phyloP scores from a whole-genome alignment of 2,113 vertebrate species.

The Silurus glanis region DNA sequence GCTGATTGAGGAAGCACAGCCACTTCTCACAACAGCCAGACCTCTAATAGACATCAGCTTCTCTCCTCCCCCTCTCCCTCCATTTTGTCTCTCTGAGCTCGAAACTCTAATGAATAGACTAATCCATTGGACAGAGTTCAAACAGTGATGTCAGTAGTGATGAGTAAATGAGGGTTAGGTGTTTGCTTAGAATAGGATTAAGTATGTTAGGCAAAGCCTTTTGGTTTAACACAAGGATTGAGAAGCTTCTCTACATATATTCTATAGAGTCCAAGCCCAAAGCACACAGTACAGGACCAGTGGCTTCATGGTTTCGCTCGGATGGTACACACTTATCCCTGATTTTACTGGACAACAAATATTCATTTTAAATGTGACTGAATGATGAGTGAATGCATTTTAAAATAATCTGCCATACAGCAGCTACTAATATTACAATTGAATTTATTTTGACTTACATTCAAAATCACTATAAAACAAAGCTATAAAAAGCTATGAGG shows the following conservation, averaged over 20 bases:
- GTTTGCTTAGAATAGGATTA: constrained; percentile 4
- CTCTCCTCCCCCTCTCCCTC: neutral
- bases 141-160: constrained; percentile 7
- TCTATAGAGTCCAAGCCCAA: neutral
- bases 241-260: neutral
- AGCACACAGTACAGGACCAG: neutral
- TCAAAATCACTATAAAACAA: too few species aligned
- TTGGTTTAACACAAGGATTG: neutral
- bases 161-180: neutral
- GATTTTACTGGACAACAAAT: neutral
- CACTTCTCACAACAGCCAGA: constrained; percentile 31
- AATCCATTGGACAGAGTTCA: constrained; percentile 15
- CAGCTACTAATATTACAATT: neutral
- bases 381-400: neutral
- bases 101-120: constrained; percentile 27
- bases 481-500: neutral
- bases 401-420: neutral
- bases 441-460: neutral
- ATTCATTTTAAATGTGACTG: neutral
- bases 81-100: neutral
- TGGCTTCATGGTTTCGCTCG: neutral
- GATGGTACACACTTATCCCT: neutral
- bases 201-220: neutral
- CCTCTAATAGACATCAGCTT: constrained; percentile 33
- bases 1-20: constrained; percentile 38